A percentile compares a stretch with the other conserved stretches of the same genome.
Conservation (phyloP, 2,113 vertebrate genomes). For the Oplegnathus fasciatus region DNA sequence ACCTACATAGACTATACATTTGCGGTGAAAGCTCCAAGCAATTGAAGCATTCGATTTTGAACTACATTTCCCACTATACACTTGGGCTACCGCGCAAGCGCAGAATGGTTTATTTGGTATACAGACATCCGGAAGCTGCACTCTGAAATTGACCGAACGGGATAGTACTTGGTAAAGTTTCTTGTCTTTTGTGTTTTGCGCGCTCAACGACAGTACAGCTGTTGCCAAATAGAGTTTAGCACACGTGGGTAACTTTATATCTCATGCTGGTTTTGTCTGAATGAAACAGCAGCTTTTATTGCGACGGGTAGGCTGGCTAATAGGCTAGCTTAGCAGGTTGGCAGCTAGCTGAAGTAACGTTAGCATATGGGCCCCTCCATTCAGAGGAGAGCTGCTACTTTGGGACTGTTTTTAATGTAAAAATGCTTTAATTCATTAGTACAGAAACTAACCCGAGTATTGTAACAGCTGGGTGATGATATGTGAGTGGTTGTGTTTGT, state of each 20-base stretch:
- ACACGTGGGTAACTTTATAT: neutral
- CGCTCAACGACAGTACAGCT: neutral
- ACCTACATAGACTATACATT: conserved; percentile 27
- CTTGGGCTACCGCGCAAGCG: conserved; percentile 60
- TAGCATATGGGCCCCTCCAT: conserved; percentile 73
- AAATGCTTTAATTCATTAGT: neutral
- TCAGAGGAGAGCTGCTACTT: conserved; percentile 38
- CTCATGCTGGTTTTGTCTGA: neutral
- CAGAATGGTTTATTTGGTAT: conserved; percentile 72
- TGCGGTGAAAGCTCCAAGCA: neutral
- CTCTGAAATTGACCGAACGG: conserved; percentile 73
- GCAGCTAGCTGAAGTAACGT: conserved; percentile 63
- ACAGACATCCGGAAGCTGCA: conserved; percentile 77
- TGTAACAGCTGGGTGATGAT: neutral
- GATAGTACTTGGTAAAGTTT: conserved; percentile 79
- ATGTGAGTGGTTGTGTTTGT: neutral
- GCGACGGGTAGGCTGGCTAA: conserved; percentile 30
- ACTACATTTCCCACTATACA: conserved; percentile 72
- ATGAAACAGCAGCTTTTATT: neutral
- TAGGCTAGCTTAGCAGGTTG: conserved; percentile 62
- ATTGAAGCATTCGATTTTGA: neutral
- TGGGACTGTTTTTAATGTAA: neutral
- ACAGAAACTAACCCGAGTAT: accelerated
- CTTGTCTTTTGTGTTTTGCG: conserved; percentile 41
- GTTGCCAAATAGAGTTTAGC: neutral